Evolutionary conservation across 1,140 invertebrate genomes (phyloP).

Genomic region (Zaprionus capensis): DNA sequence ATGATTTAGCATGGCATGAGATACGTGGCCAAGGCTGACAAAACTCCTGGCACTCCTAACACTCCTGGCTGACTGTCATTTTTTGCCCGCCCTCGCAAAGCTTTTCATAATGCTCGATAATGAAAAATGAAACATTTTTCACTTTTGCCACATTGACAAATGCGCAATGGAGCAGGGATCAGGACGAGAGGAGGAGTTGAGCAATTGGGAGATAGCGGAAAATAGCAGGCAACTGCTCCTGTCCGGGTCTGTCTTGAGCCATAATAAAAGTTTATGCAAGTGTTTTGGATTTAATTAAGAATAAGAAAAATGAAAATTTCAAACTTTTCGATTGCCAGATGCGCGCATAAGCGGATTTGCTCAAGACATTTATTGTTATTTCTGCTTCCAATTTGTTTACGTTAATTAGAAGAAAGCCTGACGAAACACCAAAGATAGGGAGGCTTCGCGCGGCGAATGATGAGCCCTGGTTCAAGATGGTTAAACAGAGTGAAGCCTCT

Average conservation of each 20-base stretch:
- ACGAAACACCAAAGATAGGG: background rate
- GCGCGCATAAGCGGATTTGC: conserved; percentile 76
- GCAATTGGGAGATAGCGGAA: conserved; percentile 3
- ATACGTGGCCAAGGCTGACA: conserved; percentile 23
- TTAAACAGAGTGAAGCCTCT: background rate
- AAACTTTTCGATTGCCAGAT: conserved; percentile 82
- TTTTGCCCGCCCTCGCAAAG: conserved; percentile 34
- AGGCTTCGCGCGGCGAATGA: background rate
- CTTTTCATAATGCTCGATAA: conserved; percentile 73
- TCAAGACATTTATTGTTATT: conserved; percentile 75
- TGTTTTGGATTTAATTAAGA: conserved; percentile 78
- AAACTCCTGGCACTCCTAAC: conserved; percentile 9
- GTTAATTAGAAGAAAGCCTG: conserved; percentile 62
- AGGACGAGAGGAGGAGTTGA: background rate
- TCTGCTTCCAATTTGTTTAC: conserved; percentile 71
- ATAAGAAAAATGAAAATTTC: conserved; percentile 70
- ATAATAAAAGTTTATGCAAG: conserved; percentile 80
- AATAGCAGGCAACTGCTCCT: background rate
- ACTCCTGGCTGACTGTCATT: conserved; percentile 54
- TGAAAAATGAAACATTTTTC: conserved; percentile 70
- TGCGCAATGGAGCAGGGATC: conserved; percentile 7
- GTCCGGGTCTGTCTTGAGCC: conserved; percentile 20
- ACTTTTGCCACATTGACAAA: conserved; percentile 70
- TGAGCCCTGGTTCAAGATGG: background rate
- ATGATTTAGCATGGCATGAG: conserved; percentile 66